Conservation (phyloP, 1,140 invertebrate species). For the Bombus turneri region DNA sequence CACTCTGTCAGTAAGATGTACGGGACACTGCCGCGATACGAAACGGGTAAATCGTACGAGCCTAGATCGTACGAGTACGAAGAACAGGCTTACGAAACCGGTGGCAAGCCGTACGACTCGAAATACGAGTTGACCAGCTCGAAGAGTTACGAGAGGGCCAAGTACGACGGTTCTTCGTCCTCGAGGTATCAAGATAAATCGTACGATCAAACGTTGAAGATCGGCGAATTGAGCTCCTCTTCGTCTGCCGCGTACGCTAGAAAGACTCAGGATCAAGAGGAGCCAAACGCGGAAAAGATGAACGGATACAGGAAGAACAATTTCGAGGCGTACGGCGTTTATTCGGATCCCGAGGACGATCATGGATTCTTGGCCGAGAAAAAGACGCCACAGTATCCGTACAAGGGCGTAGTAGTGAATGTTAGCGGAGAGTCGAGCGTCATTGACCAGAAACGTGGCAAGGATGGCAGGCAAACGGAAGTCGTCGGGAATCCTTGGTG, state of each 20-base stretch:
- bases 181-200: slow-evolving; percentile 77
- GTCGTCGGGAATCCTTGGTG: slow-evolving; percentile 80
- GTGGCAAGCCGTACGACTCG: slow-evolving; percentile 70
- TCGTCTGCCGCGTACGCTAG: slow-evolving; percentile 67
- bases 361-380: slow-evolving; percentile 81
- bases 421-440: slow-evolving; percentile 81
- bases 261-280: slow-evolving; percentile 78
- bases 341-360: slow-evolving; percentile 83
- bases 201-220: slow-evolving; percentile 80
- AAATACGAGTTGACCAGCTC: slow-evolving; percentile 79
- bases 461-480: slow-evolving; percentile 73
- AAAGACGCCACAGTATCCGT: slow-evolving; percentile 79
- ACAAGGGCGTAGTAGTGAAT: slow-evolving; percentile 83
- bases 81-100: slow-evolving; percentile 63
- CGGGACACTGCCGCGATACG: slow-evolving; percentile 79
- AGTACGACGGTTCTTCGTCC: slow-evolving; percentile 72
- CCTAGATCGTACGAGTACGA: slow-evolving; percentile 73
- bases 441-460: slow-evolving; percentile 77
- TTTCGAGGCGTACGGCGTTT: slow-evolving; percentile 83
- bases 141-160: slow-evolving; percentile 79
- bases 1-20: slow-evolving; percentile 75
- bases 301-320: slow-evolving; percentile 81
- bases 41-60: slow-evolving; percentile 72
- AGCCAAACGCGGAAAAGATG: slow-evolving; percentile 73
- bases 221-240: slow-evolving; percentile 74